A percentile compares a stretch with the other conserved stretches of the same genome.
Evolutionary conservation across 1,140 invertebrate species (phyloP).

Genomic region (Heliconius congener): DNA sequence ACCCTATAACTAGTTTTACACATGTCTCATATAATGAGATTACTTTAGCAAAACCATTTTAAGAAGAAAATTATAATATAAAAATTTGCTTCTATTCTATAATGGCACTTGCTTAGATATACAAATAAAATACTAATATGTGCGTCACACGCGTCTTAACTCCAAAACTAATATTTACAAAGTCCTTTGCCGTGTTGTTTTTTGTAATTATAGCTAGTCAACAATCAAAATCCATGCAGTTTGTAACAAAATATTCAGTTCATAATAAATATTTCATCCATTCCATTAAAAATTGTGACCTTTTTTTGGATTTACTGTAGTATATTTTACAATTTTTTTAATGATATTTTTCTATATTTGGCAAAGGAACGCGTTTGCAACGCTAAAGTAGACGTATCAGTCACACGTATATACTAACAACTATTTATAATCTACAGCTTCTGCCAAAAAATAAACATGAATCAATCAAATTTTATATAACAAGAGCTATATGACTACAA

Average conservation of each 20-base stretch:
- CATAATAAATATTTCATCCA: conserved; percentile 40
- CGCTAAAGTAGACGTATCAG: conserved; percentile 55
- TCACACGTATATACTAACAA: conserved; percentile 41
- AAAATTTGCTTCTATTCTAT: conserved; percentile 56
- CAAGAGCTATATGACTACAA: conserved; percentile 16
- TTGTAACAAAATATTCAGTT: conserved; percentile 27
- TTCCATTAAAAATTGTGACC: conserved; percentile 57
- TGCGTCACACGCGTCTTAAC: conserved; percentile 61
- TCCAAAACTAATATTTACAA: conserved; percentile 51
- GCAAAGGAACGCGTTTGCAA: conserved; percentile 61
- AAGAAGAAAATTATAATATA: conserved; percentile 57
- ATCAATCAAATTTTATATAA: not conserved
- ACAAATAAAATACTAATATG: conserved; percentile 36
- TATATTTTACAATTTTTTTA: conserved; percentile 28
- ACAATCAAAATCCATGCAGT: conserved; percentile 20
- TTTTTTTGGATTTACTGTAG: conserved; percentile 39
- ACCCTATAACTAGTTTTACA: conserved; percentile 25
- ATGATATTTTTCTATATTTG: conserved; percentile 40
- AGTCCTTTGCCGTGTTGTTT: conserved; percentile 45
- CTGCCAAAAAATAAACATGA: conserved; percentile 9
- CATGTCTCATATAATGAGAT: conserved; percentile 48
- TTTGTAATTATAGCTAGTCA: not conserved
- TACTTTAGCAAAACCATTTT: conserved; percentile 55
- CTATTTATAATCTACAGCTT: conserved; percentile 8
- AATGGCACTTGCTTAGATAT: conserved; percentile 61